A percentile compares a stretch with the other conserved stretches of the same genome.
Evolutionary conservation across 2,888 invertebrate species (phyloP).

Genomic region (Drosophila nr. perissopoda): DNA sequence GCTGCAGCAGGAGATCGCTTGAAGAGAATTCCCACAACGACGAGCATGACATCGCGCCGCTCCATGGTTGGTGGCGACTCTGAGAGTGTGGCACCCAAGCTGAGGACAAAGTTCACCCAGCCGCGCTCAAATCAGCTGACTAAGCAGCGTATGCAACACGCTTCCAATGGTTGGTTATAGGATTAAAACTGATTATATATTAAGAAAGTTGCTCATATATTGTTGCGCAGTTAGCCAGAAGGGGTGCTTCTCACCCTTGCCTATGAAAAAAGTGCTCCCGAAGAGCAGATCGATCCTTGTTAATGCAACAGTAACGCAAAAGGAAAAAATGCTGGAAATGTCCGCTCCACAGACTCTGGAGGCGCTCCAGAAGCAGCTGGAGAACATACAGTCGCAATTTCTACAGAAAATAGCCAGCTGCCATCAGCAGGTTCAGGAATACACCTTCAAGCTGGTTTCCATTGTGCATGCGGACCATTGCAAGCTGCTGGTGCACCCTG

Average conservation of each 20-base stretch:
- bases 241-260: background rate
- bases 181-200: background rate
- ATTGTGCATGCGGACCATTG: constrained; percentile 49
- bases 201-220: background rate
- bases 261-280: background rate
- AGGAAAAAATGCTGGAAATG: background rate
- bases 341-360: constrained; percentile 19
- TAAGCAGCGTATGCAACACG: constrained; percentile 14
- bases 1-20: background rate
- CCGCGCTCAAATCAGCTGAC: constrained; percentile 42
- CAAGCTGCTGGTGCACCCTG: constrained; percentile 53
- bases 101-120: constrained; percentile 8
- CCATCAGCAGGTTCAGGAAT: background rate
- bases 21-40: background rate
- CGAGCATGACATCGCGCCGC: background rate
- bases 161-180: background rate
- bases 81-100: constrained; percentile 5
- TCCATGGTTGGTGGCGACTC: constrained; percentile 4
- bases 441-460: constrained; percentile 61
- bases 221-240: background rate
- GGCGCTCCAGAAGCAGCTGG: constrained; percentile 36
- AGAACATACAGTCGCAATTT: constrained; percentile 55
- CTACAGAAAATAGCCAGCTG: constrained; percentile 19
- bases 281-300: background rate
- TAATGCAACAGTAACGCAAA: background rate